phyloP scores from a whole-genome alignment of 2,888 invertebrate species.

The Drosophila fulvimacula region DNA sequence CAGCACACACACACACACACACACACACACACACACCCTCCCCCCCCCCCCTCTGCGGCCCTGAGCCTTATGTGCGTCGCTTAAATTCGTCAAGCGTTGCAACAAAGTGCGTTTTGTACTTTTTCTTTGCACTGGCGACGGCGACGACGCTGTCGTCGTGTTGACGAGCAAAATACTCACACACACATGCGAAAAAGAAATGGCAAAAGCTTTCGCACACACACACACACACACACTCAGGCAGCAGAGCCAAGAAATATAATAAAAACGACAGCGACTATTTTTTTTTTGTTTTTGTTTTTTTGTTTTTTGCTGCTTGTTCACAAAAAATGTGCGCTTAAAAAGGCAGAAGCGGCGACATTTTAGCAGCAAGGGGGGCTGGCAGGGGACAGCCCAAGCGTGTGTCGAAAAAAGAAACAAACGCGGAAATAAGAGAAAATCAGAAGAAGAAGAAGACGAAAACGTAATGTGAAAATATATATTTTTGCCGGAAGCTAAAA shows the following conservation, averaged over 20 bases:
- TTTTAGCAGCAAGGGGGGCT: neutral
- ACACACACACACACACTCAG: constrained; percentile 15
- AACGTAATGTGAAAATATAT: constrained; percentile 71
- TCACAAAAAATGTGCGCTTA: constrained; percentile 58
- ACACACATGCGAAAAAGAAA: neutral
- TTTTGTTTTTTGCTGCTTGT: constrained; percentile 39
- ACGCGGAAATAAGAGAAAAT: constrained; percentile 24
- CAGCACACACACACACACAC: too few species aligned
- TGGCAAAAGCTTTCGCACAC: constrained; percentile 11
- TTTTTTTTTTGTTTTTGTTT: constrained; percentile 20
- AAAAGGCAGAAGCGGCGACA: constrained; percentile 46
- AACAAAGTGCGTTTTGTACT: constrained; percentile 73
- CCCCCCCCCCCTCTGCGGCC: neutral
- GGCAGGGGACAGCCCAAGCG: constrained; percentile 1
- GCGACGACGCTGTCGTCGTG: constrained; percentile 34
- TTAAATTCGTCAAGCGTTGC: constrained; percentile 71
- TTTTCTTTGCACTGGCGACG: constrained; percentile 43
- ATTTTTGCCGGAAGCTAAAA: constrained; percentile 76
- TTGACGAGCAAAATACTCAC: constrained; percentile 27
- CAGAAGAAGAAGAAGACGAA: constrained; percentile 46
- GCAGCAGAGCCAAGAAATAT: constrained; percentile 56
- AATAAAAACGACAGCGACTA: constrained; percentile 71
- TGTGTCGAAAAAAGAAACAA: constrained; percentile 50
- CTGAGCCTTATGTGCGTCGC: constrained; percentile 27
- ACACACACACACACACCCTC: too few species aligned